Percentiles rank a stretch among this genome's conserved stretches.
These are phyloP conservation scores for Ametastegia equiseti DNA, from an alignment of 2,888 invertebrate species.

Conservation along the genomic window DNA sequence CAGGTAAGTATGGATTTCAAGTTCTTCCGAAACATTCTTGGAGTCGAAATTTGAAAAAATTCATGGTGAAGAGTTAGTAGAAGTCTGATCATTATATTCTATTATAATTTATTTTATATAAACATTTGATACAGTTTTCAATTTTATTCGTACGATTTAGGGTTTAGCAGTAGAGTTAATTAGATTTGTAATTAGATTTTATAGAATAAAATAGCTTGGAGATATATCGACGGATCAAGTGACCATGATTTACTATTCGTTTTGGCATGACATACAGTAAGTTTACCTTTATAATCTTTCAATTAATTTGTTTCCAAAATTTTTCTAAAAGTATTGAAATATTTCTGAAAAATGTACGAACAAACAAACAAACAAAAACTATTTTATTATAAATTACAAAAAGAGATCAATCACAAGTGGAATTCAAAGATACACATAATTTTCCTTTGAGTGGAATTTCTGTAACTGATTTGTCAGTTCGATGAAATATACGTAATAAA, in stretches of 20 bases:
- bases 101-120: slow-evolving; percentile 73
- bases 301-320: neutral
- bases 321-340: neutral
- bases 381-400: too few relatives aligned
- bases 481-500: neutral
- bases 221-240: slow-evolving; percentile 66
- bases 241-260: slow-evolving; percentile 64
- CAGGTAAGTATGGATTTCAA: too few relatives aligned
- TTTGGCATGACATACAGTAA: slow-evolving; percentile 70
- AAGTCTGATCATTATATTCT: slow-evolving; percentile 56
- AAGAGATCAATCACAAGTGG: too few relatives aligned
- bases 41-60: neutral
- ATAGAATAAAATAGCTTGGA: slow-evolving; percentile 66
- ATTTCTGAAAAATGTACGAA: too few relatives aligned
- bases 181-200: slow-evolving; percentile 24
- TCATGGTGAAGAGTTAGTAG: neutral
- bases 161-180: slow-evolving; percentile 24
- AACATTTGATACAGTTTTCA: slow-evolving; percentile 73
- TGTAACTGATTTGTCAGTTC: neutral
- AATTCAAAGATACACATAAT: too few relatives aligned
- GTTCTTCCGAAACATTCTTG: neutral
- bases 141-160: slow-evolving; percentile 52
- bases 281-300: slow-evolving; percentile 31
- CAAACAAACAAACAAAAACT: too few relatives aligned
- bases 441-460: neutral